Evolutionary conservation across 1,140 invertebrate genomes (phyloP).

Genomic region (Manduca sexta): DNA sequence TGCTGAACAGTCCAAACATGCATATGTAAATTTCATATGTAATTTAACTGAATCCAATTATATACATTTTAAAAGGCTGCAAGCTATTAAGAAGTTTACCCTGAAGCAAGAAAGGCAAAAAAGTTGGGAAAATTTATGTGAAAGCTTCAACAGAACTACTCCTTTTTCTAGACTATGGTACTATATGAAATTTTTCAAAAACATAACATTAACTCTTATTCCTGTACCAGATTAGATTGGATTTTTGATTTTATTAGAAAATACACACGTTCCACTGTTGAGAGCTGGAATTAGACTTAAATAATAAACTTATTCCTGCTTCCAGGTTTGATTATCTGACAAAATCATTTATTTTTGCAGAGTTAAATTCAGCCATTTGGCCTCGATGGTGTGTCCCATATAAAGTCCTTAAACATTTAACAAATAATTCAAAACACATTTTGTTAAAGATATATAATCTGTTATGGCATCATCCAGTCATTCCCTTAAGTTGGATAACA

Average conservation of each 20-base stretch:
- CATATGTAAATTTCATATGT: not conserved
- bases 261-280: not conserved
- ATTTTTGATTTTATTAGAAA: not conserved
- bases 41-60: not conserved
- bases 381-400: constrained; percentile 14
- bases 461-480: constrained; percentile 14
- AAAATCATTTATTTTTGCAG: constrained; percentile 9
- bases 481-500: constrained; percentile 15
- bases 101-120: not conserved
- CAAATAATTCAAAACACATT: not conserved
- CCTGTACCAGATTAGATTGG: not conserved
- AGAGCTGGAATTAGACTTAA: too few species aligned
- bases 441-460: constrained; percentile 16
- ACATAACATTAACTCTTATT: too few species aligned
- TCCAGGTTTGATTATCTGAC: not conserved
- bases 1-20: not conserved
- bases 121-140: not conserved
- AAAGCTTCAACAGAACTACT: too few species aligned
- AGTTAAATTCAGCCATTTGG: constrained; percentile 15
- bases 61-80: not conserved
- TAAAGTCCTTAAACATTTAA: constrained; percentile 16
- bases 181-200: too few species aligned
- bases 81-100: not conserved
- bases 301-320: too few species aligned
- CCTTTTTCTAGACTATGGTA: too few species aligned